Evolutionary conservation across 2,113 vertebrate genomes (phyloP).

Genomic region (Brienomyrus brachyistius): DNA sequence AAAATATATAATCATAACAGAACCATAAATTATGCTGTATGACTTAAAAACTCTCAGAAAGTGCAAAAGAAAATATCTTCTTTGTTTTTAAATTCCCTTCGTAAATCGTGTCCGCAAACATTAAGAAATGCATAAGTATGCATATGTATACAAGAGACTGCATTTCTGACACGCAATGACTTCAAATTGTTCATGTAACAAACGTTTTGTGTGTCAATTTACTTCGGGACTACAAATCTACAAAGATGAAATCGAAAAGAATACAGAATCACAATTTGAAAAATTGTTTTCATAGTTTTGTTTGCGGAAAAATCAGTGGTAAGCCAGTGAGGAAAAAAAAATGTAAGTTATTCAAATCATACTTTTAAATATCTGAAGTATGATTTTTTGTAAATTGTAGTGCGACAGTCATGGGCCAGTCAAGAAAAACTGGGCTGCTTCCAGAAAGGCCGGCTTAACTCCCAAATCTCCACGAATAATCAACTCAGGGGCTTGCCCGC

Average conservation of each 20-base stretch:
- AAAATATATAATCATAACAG: neutral
- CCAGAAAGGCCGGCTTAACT: neutral
- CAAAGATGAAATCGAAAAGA: neutral
- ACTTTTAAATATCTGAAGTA: neutral
- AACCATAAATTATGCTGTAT: neutral
- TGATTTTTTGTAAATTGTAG: constrained; percentile 7
- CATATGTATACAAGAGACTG: neutral
- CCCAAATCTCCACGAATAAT: neutral
- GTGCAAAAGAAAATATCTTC: neutral
- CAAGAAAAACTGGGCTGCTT: neutral
- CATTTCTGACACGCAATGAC: neutral
- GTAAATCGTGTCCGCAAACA: neutral
- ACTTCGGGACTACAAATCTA: neutral
- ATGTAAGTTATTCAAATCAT: constrained; percentile 1
- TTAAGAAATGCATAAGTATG: neutral
- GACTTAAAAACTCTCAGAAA: neutral
- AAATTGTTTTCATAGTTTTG: neutral
- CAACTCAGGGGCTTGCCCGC: neutral
- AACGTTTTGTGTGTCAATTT: neutral
- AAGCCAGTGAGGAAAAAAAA: neutral
- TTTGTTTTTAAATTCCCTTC: neutral
- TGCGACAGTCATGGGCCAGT: neutral
- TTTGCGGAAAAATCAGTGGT: neutral
- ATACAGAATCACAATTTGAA: neutral
- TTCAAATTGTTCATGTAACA: neutral